Percentiles rank a stretch among this genome's conserved stretches.
phyloP scores from a whole-genome alignment of 2,888 invertebrate genomes.

The Melikaiella ostensackeni region DNA sequence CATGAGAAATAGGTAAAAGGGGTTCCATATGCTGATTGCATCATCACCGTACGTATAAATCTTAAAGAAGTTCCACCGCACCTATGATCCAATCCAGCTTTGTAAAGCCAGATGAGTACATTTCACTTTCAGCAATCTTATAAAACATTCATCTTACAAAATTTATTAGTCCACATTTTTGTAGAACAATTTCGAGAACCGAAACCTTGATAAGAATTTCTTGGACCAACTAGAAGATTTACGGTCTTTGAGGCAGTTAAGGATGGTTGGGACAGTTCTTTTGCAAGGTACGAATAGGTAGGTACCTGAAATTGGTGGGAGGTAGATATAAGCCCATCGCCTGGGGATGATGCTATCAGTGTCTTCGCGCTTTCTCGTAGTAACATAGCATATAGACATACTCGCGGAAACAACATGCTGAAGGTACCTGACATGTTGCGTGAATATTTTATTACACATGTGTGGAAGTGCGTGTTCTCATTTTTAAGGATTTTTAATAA shows the following conservation, averaged over 20 bases:
- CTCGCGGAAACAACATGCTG: slow-evolving; percentile 65
- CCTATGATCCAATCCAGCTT: background rate
- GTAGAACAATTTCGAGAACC: background rate
- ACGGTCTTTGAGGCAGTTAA: background rate
- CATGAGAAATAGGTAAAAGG: background rate
- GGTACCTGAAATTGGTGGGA: slow-evolving; percentile 68
- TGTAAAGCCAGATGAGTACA: background rate
- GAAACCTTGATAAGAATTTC: background rate
- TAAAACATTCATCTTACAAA: background rate
- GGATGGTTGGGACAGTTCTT: slow-evolving; percentile 17
- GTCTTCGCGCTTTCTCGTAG: slow-evolving; percentile 71
- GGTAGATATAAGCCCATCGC: slow-evolving; percentile 75
- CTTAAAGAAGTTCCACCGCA: no score
- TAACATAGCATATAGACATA: slow-evolving; percentile 57
- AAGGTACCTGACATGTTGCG: slow-evolving; percentile 63
- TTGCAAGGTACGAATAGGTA: slow-evolving; percentile 48
- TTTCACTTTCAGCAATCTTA: background rate
- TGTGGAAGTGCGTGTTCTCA: slow-evolving; percentile 46
- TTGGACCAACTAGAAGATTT: slow-evolving; percentile 21
- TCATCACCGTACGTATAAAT: background rate
- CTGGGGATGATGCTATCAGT: slow-evolving; percentile 76
- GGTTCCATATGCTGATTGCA: background rate
- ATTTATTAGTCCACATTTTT: background rate
- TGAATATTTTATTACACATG: slow-evolving; percentile 32
- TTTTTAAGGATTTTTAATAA: background rate